A percentile compares a stretch with the other conserved stretches of the same genome.
Evolutionary conservation across 2,888 invertebrate species (phyloP).

Genomic region (Allophyes oxyacanthae): DNA sequence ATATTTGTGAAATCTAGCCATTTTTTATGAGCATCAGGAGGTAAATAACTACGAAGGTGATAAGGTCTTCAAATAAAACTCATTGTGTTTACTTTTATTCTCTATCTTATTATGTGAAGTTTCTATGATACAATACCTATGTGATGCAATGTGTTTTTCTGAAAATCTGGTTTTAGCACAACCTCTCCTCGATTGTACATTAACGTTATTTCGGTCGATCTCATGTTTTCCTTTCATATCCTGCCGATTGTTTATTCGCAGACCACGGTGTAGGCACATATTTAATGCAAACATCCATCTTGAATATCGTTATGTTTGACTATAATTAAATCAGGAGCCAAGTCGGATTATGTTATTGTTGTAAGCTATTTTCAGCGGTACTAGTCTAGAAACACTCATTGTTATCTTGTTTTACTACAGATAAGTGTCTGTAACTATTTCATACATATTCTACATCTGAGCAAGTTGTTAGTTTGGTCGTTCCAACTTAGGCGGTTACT

Average conservation of each 20-base stretch:
- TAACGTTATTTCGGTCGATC: conserved; percentile 45
- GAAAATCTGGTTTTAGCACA: neutral
- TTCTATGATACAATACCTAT: no score
- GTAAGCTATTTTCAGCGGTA: conserved; percentile 39
- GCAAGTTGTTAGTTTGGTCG: conserved; percentile 10
- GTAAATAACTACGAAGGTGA: no score
- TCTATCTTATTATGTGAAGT: no score
- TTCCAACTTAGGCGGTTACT: conserved; percentile 2
- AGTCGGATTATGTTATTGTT: conserved; percentile 42
- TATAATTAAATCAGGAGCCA: conserved; percentile 50
- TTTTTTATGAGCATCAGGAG: neutral
- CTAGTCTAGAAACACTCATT: conserved; percentile 34
- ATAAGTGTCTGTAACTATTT: conserved; percentile 19
- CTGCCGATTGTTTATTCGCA: conserved; percentile 54
- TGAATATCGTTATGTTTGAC: conserved; percentile 44
- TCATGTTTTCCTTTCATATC: conserved; percentile 57
- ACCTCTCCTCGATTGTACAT: conserved; percentile 23
- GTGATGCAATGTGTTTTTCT: no score
- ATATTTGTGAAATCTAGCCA: conserved; percentile 17
- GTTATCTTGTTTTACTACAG: conserved; percentile 32
- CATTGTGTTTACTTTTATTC: no score
- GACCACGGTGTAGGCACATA: conserved; percentile 46
- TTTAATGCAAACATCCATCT: conserved; percentile 52
- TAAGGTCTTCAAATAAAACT: no score
- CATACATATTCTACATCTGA: conserved; percentile 11